A percentile compares a stretch with the other conserved stretches of the same genome.
phyloP scores from a whole-genome alignment of 37 sponge, comb jelly and placozoan species.

The Hormiphora californensis region DNA sequence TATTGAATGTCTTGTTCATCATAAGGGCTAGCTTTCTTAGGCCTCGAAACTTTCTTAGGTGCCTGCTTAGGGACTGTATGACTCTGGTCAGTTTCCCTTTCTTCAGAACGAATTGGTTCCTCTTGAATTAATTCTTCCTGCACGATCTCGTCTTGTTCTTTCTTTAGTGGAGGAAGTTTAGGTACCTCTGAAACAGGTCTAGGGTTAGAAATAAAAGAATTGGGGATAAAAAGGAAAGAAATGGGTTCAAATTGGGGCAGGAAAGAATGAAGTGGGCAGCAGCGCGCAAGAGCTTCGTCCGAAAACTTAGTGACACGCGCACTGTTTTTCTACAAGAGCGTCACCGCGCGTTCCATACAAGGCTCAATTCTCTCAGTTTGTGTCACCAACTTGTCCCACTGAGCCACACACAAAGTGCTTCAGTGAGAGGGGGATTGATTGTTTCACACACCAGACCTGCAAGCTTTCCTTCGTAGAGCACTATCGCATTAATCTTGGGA shows the following conservation, averaged over 20 bases:
- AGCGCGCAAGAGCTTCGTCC: not conserved
- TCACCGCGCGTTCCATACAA: not conserved
- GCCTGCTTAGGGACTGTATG: constrained; percentile 35
- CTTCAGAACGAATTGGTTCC: not conserved
- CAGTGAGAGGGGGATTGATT: not conserved
- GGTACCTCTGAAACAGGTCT: constrained; percentile 71
- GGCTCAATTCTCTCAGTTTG: not conserved
- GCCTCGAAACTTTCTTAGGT: constrained; percentile 79
- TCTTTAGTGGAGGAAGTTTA: constrained; percentile 61
- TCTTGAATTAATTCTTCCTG: constrained; percentile 40
- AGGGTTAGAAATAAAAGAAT: no score
- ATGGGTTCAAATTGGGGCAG: not conserved
- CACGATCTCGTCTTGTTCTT: constrained; percentile 56
- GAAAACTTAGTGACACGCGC: constrained; percentile 8
- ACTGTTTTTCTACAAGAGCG: not conserved
- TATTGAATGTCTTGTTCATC: constrained; percentile 82
- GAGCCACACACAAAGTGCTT: no score
- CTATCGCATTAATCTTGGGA: constrained; percentile 92
- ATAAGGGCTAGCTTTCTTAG: constrained; percentile 69
- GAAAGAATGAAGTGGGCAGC: not conserved
- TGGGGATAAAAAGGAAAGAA: no score
- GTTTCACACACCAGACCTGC: constrained; percentile 55
- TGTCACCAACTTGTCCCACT: no score
- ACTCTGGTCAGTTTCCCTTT: not conserved
- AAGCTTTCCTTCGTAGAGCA: constrained; percentile 66